A percentile compares a stretch with the other conserved stretches of the same genome.
These are phyloP conservation scores for Marmota monax DNA, from an alignment of 2,113 vertebrate genomes.

Conservation along the genomic window DNA sequence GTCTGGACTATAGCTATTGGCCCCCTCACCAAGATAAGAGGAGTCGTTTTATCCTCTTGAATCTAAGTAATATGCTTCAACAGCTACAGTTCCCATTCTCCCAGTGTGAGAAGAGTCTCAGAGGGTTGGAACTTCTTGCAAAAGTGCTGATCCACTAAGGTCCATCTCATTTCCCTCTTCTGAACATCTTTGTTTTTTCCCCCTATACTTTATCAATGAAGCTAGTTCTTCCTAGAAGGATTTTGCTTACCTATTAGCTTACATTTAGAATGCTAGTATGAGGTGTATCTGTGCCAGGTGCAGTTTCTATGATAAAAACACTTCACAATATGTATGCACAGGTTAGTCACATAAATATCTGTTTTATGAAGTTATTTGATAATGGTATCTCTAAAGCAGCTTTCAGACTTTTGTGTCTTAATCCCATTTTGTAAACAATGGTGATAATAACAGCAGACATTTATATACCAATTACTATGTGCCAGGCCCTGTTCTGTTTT, in stretches of 20 bases:
- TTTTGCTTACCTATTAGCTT: not conserved
- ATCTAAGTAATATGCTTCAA: not conserved
- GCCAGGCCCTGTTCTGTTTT: not conserved
- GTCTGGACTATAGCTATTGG: not conserved
- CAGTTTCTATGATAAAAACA: not conserved
- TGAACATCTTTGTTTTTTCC: not conserved
- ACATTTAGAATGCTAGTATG: not conserved
- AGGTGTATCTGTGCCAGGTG: not conserved
- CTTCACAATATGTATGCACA: not conserved
- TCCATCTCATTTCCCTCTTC: constrained; percentile 8
- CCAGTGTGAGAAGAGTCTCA: not conserved
- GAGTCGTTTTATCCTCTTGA: constrained; percentile 46
- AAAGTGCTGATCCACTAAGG: not conserved
- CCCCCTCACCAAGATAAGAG: not conserved
- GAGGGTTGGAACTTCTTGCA: not conserved
- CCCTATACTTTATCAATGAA: not conserved
- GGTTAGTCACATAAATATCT: not conserved
- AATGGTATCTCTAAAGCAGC: not conserved
- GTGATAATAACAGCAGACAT: not conserved
- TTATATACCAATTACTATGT: not conserved
- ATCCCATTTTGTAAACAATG: not conserved
- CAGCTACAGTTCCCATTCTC: not conserved
- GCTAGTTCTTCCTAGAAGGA: not conserved
- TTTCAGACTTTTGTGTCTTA: not conserved
- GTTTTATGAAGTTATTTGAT: not conserved